These are phyloP conservation scores for Scortum barcoo DNA, from an alignment of 2,113 vertebrate species.

Conservation along the genomic window DNA sequence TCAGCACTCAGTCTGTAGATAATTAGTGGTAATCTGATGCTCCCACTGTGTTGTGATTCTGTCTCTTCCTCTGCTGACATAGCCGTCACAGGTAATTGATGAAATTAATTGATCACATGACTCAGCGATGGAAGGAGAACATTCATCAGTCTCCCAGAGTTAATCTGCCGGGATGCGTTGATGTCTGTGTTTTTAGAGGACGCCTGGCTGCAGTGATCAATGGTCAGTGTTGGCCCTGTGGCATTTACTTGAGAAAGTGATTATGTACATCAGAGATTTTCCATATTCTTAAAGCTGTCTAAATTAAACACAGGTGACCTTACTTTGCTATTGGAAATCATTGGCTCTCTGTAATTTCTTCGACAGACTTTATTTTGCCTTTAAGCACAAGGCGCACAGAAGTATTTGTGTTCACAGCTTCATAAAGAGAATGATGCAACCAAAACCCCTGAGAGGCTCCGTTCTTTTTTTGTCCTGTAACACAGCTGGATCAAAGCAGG, in stretches of 20 bases:
- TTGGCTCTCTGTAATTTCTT: conserved; percentile 53
- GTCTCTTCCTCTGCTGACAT: background rate
- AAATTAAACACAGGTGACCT: conserved; percentile 75
- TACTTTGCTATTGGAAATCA: conserved; percentile 71
- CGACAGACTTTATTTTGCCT: conserved; percentile 61
- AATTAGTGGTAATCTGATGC: conserved; percentile 59
- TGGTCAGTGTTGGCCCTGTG: background rate
- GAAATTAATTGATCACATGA: conserved; percentile 66
- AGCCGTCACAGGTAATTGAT: conserved; percentile 57
- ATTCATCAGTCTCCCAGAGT: conserved; percentile 46
- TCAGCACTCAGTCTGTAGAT: conserved; percentile 37
- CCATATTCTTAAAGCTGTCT: conserved; percentile 71
- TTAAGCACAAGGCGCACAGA: conserved; percentile 49
- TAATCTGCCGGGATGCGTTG: conserved; percentile 37
- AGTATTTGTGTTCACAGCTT: conserved; percentile 35
- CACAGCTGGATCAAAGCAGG: conserved; percentile 43
- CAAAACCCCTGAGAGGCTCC: conserved; percentile 18
- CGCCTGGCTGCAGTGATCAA: conserved; percentile 46
- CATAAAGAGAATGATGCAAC: conserved; percentile 35
- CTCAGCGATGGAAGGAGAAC: conserved; percentile 45
- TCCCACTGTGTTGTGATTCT: conserved; percentile 33
- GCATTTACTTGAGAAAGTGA: conserved; percentile 44
- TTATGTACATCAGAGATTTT: conserved; percentile 75
- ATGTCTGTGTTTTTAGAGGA: conserved; percentile 60
- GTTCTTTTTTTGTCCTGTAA: conserved; percentile 45